Percentiles rank a stretch among this genome's conserved stretches.
phyloP scores from a whole-genome alignment of 2,113 vertebrate species.

The Stegastes partitus region DNA sequence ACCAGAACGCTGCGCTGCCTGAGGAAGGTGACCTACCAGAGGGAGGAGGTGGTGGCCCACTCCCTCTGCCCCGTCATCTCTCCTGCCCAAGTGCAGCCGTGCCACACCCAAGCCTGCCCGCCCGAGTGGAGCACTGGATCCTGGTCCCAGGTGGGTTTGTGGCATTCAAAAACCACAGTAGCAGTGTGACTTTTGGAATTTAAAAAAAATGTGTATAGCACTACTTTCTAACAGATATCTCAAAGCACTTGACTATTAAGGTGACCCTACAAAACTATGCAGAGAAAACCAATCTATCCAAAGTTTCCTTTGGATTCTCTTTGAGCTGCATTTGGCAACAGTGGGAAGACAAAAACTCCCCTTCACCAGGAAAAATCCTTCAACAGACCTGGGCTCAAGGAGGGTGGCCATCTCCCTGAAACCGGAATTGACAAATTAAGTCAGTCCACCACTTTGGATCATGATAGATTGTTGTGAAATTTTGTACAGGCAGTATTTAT shows the following conservation, averaged over 20 bases:
- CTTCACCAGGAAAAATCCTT: too few relatives aligned
- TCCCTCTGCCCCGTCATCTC: slow-evolving; percentile 91
- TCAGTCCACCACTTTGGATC: neutral
- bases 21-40: slow-evolving; percentile 90
- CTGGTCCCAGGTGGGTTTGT: slow-evolving; percentile 92
- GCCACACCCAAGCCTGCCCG: slow-evolving; percentile 90
- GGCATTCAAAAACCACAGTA: neutral
- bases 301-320: too few relatives aligned
- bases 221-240: too few relatives aligned
- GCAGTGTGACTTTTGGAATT: neutral
- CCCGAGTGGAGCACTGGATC: slow-evolving; percentile 90
- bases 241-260: too few relatives aligned
- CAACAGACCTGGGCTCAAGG: too few relatives aligned
- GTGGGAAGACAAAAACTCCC: too few relatives aligned
- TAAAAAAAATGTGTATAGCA: too few relatives aligned
- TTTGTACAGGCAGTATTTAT: neutral
- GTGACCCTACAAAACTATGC: too few relatives aligned
- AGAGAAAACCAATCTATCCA: too few relatives aligned
- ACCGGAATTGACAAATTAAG: neutral
- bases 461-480: neutral
- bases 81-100: slow-evolving; percentile 88
- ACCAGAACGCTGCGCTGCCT: slow-evolving; percentile 89
- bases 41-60: slow-evolving; percentile 87
- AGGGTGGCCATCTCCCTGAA: too few relatives aligned
- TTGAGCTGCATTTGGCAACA: too few relatives aligned